phyloP scores from a whole-genome alignment of 64 coral and sea anemone species.

The Stichodactyla mertensii region DNA sequence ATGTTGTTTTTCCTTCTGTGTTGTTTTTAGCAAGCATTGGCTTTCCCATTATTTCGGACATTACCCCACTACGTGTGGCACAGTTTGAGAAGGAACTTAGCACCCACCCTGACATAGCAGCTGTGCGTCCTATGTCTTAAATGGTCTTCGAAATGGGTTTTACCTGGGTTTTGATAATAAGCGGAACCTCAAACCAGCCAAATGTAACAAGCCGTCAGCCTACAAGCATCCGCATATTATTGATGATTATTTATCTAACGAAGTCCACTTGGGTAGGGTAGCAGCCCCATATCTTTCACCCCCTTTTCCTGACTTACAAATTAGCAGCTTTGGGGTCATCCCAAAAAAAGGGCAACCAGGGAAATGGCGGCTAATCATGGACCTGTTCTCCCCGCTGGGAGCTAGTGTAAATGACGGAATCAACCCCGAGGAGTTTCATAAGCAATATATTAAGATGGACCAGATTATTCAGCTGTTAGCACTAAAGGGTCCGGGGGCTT shows the following conservation, averaged over 20 bases:
- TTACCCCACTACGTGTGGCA: not conserved
- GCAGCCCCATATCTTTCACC: slow-evolving; percentile 14
- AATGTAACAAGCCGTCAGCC: slow-evolving; percentile 4
- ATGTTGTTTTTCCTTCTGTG: not conserved
- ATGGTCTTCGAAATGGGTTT: slow-evolving; percentile 16
- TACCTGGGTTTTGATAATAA: not conserved
- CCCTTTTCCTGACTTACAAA: slow-evolving; percentile 14
- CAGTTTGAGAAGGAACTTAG: too few species aligned
- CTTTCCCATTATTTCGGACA: not conserved
- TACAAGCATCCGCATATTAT: not conserved
- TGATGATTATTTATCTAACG: slow-evolving; percentile 16
- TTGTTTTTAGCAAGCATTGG: not conserved
- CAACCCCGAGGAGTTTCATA: not conserved
- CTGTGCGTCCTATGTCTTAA: not conserved
- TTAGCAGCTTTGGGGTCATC: slow-evolving; percentile 13
- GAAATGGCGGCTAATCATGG: too few species aligned
- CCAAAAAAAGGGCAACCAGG: too few species aligned
- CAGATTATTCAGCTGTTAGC: slow-evolving; percentile 20
- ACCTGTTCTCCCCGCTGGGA: slow-evolving; percentile 2
- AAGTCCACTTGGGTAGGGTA: slow-evolving; percentile 1
- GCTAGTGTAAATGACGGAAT: slow-evolving; percentile 60
- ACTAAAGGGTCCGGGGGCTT: not conserved
- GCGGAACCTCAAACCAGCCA: slow-evolving; percentile 9
- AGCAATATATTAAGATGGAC: slow-evolving; percentile 17
- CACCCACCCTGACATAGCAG: too few species aligned